Conservation (phyloP, 2,797 vertebrate species). For the Merluccius polli region DNA sequence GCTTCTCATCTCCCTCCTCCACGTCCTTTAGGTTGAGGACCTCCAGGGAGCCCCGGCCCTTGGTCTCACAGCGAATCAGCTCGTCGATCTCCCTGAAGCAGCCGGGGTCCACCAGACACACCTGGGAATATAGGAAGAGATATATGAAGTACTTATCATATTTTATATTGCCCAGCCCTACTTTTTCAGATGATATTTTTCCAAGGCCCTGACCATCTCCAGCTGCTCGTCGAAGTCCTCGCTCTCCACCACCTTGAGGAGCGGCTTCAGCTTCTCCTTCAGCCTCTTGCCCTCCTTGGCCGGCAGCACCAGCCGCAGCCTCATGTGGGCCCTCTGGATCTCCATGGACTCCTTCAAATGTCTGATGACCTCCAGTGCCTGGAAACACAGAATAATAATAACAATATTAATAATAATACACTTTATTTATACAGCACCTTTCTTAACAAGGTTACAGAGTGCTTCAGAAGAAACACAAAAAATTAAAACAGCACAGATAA, state of each 20-base stretch:
- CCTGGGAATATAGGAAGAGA: conserved; percentile 70
- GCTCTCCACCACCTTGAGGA: conserved; percentile 87
- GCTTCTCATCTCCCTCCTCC: conserved; percentile 94
- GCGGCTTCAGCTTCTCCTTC: conserved; percentile 91
- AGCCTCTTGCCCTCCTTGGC: conserved; percentile 90
- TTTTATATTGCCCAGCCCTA: too few relatives aligned
- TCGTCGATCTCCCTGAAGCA: conserved; percentile 97
- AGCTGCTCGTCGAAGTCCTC: conserved; percentile 90
- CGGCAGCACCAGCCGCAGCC: conserved; percentile 83
- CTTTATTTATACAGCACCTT: too few relatives aligned
- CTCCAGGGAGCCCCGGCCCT: conserved; percentile 87
- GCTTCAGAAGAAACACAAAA: too few relatives aligned
- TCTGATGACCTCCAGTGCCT: conserved; percentile 94
- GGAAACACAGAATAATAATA: too few relatives aligned
- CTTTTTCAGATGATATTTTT: neutral
- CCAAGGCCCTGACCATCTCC: conserved; percentile 78
- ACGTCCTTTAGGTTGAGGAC: conserved; percentile 93
- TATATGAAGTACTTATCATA: too few relatives aligned
- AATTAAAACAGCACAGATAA: too few relatives aligned
- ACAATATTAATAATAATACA: too few relatives aligned
- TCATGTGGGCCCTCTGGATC: conserved; percentile 96
- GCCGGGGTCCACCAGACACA: conserved; percentile 92
- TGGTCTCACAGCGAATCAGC: conserved; percentile 91
- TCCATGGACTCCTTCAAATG: conserved; percentile 92
- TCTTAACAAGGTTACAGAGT: too few relatives aligned